phyloP scores from a whole-genome alignment of 2,113 vertebrate genomes.

The Tachysurus vachellii region DNA sequence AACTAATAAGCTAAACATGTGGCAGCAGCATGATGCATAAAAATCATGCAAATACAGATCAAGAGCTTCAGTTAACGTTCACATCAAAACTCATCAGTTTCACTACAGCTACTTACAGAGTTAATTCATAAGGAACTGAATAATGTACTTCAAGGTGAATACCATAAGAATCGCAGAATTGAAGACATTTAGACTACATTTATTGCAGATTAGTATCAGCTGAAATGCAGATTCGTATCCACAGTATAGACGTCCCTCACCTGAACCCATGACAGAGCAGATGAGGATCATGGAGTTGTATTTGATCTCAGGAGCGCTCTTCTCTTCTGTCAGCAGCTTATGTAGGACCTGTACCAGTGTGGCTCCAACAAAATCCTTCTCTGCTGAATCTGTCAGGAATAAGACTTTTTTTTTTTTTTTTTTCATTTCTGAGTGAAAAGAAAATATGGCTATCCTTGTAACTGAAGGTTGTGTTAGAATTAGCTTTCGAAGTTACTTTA shows the following conservation, averaged over 20 bases:
- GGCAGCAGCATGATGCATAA: too few relatives aligned
- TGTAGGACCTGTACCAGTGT: constrained; percentile 91
- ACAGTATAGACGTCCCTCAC: constrained; percentile 61
- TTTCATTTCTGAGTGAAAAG: not conserved
- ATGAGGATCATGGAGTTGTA: constrained; percentile 98
- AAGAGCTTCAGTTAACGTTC: too few relatives aligned
- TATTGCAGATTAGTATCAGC: not conserved
- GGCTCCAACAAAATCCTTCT: constrained; percentile 90
- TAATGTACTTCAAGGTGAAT: not conserved
- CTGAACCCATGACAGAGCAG: constrained; percentile 93
- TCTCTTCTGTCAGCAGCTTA: constrained; percentile 90
- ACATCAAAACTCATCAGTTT: not conserved
- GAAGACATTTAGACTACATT: not conserved
- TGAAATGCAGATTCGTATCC: not conserved
- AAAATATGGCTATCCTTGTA: not conserved
- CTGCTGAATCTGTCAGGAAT: constrained; percentile 78
- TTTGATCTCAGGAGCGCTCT: constrained; percentile 96
- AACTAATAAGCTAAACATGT: too few relatives aligned
- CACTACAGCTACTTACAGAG: not conserved
- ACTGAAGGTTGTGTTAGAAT: not conserved
- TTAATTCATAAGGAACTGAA: not conserved
- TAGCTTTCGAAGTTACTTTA: not conserved
- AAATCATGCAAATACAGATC: too few relatives aligned
- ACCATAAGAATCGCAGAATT: not conserved
- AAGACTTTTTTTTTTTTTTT: not conserved